These are phyloP conservation scores for Agriotes lineatus DNA, from an alignment of 2,888 invertebrate species.

Conservation along the genomic window DNA sequence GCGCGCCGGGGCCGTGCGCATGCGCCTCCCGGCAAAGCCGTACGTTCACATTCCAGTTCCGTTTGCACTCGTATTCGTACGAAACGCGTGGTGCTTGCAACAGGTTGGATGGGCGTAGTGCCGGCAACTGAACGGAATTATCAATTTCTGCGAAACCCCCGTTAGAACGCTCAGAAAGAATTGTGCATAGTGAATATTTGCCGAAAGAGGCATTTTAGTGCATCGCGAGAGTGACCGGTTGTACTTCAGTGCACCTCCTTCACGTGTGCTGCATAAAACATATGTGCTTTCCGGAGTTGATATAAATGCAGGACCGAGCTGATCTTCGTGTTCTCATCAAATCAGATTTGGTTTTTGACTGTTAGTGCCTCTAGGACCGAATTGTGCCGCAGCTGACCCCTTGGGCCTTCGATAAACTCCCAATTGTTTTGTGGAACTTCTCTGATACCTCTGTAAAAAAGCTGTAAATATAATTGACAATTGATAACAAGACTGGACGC, in stretches of 20 bases:
- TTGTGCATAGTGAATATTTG: conserved; percentile 14
- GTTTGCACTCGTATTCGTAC: conserved; percentile 38
- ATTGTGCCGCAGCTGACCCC: background rate
- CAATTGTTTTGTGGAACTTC: background rate
- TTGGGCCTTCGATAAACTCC: background rate
- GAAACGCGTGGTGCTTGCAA: conserved; percentile 39
- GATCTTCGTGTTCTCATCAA: background rate
- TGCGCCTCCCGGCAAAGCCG: conserved; percentile 31
- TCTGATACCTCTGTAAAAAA: conserved; percentile 5
- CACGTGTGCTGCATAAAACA: conserved; percentile 38
- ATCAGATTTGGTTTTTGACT: background rate
- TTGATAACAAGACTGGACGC: conserved; percentile 28
- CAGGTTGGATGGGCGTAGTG: conserved; percentile 37
- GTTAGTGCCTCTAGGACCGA: background rate
- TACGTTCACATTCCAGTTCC: conserved; percentile 41
- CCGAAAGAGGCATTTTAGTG: conserved; percentile 3
- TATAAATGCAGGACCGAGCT: conserved; percentile 25
- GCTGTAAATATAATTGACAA: conserved; percentile 12
- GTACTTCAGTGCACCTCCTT: conserved; percentile 8
- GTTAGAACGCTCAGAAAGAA: background rate
- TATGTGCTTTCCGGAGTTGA: conserved; percentile 23
- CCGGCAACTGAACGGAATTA: conserved; percentile 28
- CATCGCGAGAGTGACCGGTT: background rate
- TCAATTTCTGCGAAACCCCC: background rate
- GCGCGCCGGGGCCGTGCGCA: conserved; percentile 21